phyloP scores from a whole-genome alignment of 1,140 invertebrate genomes.

The Zaprionus kolodkinae region DNA sequence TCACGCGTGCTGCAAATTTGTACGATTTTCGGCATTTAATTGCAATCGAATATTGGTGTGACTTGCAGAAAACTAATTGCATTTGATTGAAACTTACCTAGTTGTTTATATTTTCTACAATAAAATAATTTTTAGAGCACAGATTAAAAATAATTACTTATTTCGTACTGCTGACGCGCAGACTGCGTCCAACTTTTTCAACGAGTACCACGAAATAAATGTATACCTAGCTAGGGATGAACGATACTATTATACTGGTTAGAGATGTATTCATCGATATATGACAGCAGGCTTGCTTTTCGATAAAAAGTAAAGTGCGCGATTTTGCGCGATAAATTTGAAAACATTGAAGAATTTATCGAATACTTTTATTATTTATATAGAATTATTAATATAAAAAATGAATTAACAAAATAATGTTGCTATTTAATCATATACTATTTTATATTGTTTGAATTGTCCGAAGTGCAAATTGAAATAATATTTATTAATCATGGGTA shows the following conservation, averaged over 20 bases:
- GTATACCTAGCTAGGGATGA: constrained; percentile 42
- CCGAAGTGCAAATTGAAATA: too few relatives aligned
- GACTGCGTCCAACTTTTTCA: constrained; percentile 51
- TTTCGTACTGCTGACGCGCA: constrained; percentile 32
- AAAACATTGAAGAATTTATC: not conserved
- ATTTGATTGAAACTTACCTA: constrained; percentile 47
- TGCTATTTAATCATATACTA: not conserved
- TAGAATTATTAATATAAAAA: not conserved
- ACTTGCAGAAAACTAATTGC: constrained; percentile 10
- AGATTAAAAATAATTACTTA: constrained; percentile 32
- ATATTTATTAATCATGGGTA: too few relatives aligned
- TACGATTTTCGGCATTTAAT: not conserved
- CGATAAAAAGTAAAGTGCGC: not conserved
- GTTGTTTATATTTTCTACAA: constrained; percentile 29
- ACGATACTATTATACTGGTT: constrained; percentile 39
- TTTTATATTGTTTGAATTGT: not conserved
- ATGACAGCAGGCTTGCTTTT: not conserved
- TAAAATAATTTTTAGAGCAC: constrained; percentile 42
- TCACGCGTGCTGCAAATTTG: constrained; percentile 36
- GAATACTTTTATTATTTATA: not conserved
- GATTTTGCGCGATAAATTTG: not conserved
- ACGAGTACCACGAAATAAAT: constrained; percentile 46
- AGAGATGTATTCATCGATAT: constrained; percentile 26
- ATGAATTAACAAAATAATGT: too few relatives aligned
- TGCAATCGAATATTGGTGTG: not conserved